Base-by-base conservation (phyloP, 1,140 invertebrate species). In the Xylocopa sonorina region DNA sequence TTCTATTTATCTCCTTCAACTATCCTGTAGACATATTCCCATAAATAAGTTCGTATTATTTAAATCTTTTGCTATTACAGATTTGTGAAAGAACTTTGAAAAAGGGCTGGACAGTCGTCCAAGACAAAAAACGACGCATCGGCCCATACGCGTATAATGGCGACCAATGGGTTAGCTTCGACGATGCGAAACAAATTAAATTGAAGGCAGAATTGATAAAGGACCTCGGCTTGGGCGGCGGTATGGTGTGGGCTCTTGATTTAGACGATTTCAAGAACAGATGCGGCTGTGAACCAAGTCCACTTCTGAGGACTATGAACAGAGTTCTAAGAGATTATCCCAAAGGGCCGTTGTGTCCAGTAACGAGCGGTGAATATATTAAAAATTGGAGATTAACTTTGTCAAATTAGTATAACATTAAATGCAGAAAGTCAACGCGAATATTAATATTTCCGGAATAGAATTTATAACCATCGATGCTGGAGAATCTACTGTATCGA, bases 231-330 rank as follows among this genome's bases (percentile, higher is more conserved):
- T 91, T 98, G 6, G 97, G 95, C 7, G 97, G 97, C 43, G 95
- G 95, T 24, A 98, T 98, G 97, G 95, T 97, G 5, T 98, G 97
- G 97, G 96, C 97, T 0, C 91, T 98, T 0, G 97, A 98, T 93
- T 94, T 98, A 68, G 97, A 98, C 88, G 97, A 98, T 90, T 97
- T 97, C 81, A 95, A 95, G 68, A 96, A 97, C 81, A 90, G 93
- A 63, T 98, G 97, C 83, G 95, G 94, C 27, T 97, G 97, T 88
- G 97, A 97, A 85, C 94, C 95, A 7, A 96, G 96, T 90, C 97
- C 97, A 1, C 90, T 98, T 48, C 90, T 98, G 0, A 95, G 94
- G 74, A 97, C 96, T 1, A 96, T 97, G 81, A 97, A 97, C 88
- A 89, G 96, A 77, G 96, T 96, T 1, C 90, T 97, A 0, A 91